Evolutionary conservation across 64 coral and sea anemone genomes (phyloP).

Genomic region (Montipora sp.): DNA sequence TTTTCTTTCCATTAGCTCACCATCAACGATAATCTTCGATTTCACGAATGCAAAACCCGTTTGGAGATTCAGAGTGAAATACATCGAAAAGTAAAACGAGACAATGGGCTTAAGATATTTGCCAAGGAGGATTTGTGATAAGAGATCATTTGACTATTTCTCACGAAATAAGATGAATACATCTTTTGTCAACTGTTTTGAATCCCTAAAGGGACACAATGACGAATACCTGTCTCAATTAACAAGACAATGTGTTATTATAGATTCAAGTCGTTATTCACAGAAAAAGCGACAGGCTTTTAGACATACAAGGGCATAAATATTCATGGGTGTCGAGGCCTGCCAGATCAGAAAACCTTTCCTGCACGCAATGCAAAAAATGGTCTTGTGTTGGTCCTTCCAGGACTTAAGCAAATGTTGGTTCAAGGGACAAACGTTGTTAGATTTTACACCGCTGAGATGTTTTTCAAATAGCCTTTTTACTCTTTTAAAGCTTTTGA

Average conservation of each 20-base stretch:
- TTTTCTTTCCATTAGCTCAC: not conserved
- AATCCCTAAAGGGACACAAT: not conserved
- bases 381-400: not conserved
- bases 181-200: not conserved
- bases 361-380: slow-evolving; percentile 37
- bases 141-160: not conserved
- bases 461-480: not conserved
- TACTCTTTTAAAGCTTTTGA: not conserved
- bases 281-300: slow-evolving; percentile 15
- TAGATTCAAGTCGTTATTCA: slow-evolving; percentile 19
- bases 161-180: not conserved
- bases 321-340: slow-evolving; percentile 12
- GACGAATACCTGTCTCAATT: slow-evolving; percentile 9
- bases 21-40: not conserved
- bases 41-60: not conserved
- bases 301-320: slow-evolving; percentile 4
- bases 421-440: not conserved
- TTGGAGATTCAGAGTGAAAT: not conserved
- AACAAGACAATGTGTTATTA: slow-evolving; percentile 46
- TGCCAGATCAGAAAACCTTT: not conserved
- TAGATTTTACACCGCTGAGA: not conserved
- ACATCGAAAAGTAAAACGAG: not conserved
- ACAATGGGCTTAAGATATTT: not conserved
- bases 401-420: not conserved
- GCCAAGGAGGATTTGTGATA: not conserved